These are phyloP conservation scores for Maccullochella peelii DNA, from an alignment of 2,113 vertebrate genomes.

Conservation along the genomic window DNA sequence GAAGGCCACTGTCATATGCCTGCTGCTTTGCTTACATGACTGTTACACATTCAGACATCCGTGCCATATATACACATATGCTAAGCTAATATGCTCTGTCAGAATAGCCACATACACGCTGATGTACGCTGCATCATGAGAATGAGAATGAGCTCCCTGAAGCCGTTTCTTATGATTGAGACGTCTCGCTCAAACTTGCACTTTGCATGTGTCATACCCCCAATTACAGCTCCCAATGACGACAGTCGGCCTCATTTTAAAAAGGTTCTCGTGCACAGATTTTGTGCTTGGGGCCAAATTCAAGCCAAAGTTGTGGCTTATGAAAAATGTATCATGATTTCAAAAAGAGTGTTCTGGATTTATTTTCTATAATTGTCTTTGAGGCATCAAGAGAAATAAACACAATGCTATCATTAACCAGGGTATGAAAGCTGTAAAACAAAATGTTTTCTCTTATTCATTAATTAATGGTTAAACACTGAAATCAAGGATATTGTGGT, in stretches of 20 bases:
- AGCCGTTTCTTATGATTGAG: constrained; percentile 41
- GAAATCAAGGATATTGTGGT: background rate
- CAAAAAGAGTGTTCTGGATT: background rate
- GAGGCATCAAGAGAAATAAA: constrained; percentile 5
- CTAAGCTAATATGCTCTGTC: background rate
- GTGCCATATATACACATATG: background rate
- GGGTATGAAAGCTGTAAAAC: background rate
- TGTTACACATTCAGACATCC: constrained; percentile 24
- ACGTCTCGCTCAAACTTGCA: constrained; percentile 35
- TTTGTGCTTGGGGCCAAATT: constrained; percentile 31
- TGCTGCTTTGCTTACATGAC: constrained; percentile 42
- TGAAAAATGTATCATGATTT: constrained; percentile 12
- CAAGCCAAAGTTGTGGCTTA: constrained; percentile 11
- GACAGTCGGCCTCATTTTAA: constrained; percentile 41
- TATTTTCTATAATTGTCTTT: background rate
- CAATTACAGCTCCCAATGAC: constrained; percentile 51
- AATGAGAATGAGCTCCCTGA: constrained; percentile 37
- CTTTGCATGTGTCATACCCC: constrained; percentile 40
- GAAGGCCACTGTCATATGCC: constrained; percentile 46
- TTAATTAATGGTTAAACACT: background rate
- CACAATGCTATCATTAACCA: background rate
- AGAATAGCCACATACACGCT: constrained; percentile 3
- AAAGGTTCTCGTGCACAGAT: constrained; percentile 6
- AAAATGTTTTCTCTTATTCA: background rate
- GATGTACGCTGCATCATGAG: constrained; percentile 1